Base-by-base conservation (phyloP, 2,888 invertebrate genomes). In the Adineta ricciae region DNA sequence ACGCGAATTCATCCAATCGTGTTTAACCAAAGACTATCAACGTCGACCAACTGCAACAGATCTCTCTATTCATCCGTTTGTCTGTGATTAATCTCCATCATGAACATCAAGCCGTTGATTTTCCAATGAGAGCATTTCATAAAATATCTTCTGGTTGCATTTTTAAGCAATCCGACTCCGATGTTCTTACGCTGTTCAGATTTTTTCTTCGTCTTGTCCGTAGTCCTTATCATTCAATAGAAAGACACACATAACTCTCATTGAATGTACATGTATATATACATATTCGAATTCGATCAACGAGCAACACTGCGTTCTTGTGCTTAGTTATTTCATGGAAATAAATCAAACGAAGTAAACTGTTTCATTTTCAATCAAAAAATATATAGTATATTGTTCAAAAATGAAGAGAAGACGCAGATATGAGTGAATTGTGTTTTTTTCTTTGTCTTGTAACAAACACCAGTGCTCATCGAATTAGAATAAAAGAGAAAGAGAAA, bases 11-110 rank as follows among this genome's bases (percentile, higher is more conserved):
- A 50, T 84, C 11, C 54, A 84, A 32, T 7, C 36, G 19, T 84
- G 84, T 54, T n/a, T 84, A 27, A 84, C 84, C 27, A 56, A 84
- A 56, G 84, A 41, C 27, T 46, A 64, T 32, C 11, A 84, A 41
- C 84, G 50, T n/a, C 56, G 84, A 21, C 84, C 84, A 46, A 46
- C 56, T n/a, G 84, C 84, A 7, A 7, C n/a, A 16, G 41, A 50
- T 21, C 54, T 84, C 7, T n/a, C 36, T 11, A 38, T 19, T 27
- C 84, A 84, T 56, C 21, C 64, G 8, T 84, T 84, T 24, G 16
- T 56, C 16, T 16, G 4, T 36, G 56, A 84, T 56, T 11, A 16
- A 64, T n/a, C 32, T 1, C 32, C 64, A 32, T 64, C 64, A 64
- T 64, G 0, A 64, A 52, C 21, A 50, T 19, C 50, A 50, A 50